Conservation (phyloP, 2,888 invertebrate species). For the Hypomecis punctinalis region DNA sequence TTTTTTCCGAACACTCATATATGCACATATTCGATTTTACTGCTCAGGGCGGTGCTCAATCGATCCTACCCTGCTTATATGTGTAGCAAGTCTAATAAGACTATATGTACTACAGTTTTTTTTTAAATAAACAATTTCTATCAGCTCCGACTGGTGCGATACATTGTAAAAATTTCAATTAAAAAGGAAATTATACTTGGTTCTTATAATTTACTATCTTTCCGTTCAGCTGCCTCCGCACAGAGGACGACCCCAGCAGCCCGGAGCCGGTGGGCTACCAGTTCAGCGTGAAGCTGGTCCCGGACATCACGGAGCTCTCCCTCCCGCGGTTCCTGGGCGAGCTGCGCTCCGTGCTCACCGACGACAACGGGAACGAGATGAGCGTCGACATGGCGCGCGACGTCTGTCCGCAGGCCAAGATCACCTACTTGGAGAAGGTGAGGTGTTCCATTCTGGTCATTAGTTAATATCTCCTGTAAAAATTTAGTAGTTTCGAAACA, state of each 20-base stretch:
- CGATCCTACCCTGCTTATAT: no score
- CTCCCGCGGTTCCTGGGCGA: conserved; percentile 67
- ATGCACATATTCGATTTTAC: no score
- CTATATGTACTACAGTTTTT: no score
- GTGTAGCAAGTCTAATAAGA: no score
- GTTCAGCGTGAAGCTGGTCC: conserved; percentile 79
- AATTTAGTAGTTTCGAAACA: no score
- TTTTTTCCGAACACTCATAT: no score
- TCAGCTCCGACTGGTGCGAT: no score
- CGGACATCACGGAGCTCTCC: conserved; percentile 64
- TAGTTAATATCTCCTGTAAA: no score
- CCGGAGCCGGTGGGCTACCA: conserved; percentile 74
- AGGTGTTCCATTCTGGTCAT: conserved; percentile 17
- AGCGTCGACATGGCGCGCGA: conserved; percentile 71
- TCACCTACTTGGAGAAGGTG: conserved; percentile 85
- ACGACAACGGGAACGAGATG: conserved; percentile 51
- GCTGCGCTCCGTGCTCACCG: conserved; percentile 58
- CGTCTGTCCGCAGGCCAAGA: conserved; percentile 78
- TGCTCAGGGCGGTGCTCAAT: no score
- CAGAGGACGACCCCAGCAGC: conserved; percentile 64
- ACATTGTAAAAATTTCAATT: not conserved
- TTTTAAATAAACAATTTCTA: no score
- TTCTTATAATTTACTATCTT: not conserved
- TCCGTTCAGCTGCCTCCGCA: conserved; percentile 80
- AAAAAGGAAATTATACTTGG: not conserved